A percentile compares a stretch with the other conserved stretches of the same genome.
These are phyloP conservation scores for Ennomos erosarius DNA, from an alignment of 2,888 invertebrate genomes.

Conservation along the genomic window DNA sequence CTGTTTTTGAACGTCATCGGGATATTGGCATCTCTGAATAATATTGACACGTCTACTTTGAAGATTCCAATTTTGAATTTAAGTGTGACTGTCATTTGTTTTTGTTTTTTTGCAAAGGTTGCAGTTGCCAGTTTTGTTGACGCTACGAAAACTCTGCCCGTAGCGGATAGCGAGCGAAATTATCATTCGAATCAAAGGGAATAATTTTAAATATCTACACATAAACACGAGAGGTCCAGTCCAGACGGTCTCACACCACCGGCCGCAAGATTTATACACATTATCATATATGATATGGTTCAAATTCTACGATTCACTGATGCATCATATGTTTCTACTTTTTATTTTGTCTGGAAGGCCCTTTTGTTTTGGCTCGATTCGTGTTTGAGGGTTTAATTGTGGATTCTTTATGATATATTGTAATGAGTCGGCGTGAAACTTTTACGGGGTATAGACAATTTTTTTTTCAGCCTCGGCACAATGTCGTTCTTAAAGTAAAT, in stretches of 20 bases:
- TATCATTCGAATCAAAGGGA: slow-evolving; percentile 85
- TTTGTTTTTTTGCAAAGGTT: slow-evolving; percentile 10
- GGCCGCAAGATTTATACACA: slow-evolving; percentile 76
- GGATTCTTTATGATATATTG: slow-evolving; percentile 40
- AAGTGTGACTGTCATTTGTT: slow-evolving; percentile 14
- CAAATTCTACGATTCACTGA: slow-evolving; percentile 75
- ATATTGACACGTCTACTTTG: slow-evolving; percentile 13
- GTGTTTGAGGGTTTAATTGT: slow-evolving; percentile 64
- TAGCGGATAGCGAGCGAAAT: slow-evolving; percentile 71
- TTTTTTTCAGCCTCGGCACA: slow-evolving; percentile 1
- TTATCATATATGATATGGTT: slow-evolving; percentile 40
- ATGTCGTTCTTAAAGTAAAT: not conserved
- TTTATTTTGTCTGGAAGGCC: slow-evolving; percentile 71
- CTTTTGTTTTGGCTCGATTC: slow-evolving; percentile 68
- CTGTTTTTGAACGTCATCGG: slow-evolving; percentile 48
- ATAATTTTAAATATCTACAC: slow-evolving; percentile 83
- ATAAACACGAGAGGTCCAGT: slow-evolving; percentile 61
- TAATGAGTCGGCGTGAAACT: slow-evolving; percentile 30
- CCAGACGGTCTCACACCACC: slow-evolving; percentile 74
- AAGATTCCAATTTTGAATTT: slow-evolving; percentile 30
- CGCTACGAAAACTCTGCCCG: slow-evolving; percentile 54
- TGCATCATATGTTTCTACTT: slow-evolving; percentile 72
- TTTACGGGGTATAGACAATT: slow-evolving; percentile 22
- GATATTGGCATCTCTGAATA: slow-evolving; percentile 28
- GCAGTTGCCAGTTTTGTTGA: slow-evolving; percentile 61